Base-by-base conservation (phyloP, 2,888 invertebrate species). In the Hypena proboscidalis region DNA sequence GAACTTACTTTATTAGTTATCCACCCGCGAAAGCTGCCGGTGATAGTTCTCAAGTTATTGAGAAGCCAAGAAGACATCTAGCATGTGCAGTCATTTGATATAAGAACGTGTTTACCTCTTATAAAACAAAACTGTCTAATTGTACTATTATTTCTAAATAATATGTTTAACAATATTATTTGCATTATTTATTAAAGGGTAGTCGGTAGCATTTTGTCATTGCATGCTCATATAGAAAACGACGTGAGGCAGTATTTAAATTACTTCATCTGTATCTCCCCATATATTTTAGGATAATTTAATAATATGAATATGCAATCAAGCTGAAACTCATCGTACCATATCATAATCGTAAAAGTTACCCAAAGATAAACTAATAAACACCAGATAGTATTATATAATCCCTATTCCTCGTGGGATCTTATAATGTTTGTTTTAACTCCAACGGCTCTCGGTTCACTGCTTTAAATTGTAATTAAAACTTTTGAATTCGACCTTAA, bases 1-100 rank as follows among this genome's bases (percentile, higher is more conserved):
- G 77, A 90, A 89, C 85, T 90, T 88, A 86, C 84, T 86, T 88
- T 90, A 90, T 89, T 89, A 89, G 85, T 85, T 89, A 88, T 79
- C 84, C 74, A 81, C 64, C 80, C 80, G 76, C 74, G 73, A 79
- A 77, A 81, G 78, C 79, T 77, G 78, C 74, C 77, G 70, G 70
- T 80, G 80, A 85, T 87, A 88, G 82, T 86, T 87, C 82, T 77
- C 82, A 80, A 84, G 78, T 84, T 89, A 90, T 89, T 84, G 81
- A 83, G 77, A 81, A 83, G 76, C 69, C 70, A 79, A 76, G 73
- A 75, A 74, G 72, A 71, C 66, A 63, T 61, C 51, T 57, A 66
- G 65, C 41, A 64, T 63, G 54, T 54, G 53, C 47, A 39, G 43
- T 25, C 41, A 38, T 43, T n/a, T n/a, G n/a, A 36, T 41, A 46